Evolutionary conservation across 2,797 vertebrate genomes (phyloP).

Genomic region (Percopsis omiscomaycus): DNA sequence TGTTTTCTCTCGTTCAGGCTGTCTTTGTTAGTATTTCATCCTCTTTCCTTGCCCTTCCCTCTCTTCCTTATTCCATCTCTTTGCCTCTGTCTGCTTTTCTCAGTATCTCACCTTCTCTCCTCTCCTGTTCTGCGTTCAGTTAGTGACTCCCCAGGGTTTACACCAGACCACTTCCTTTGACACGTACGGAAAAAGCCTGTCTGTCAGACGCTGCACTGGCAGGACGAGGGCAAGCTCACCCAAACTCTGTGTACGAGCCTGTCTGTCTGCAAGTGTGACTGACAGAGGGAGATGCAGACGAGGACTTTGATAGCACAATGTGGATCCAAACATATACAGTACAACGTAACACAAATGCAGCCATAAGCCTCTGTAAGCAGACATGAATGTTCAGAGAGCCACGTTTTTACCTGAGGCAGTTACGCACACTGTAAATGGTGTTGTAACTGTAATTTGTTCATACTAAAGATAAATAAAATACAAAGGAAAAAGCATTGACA

Average conservation of each 20-base stretch:
- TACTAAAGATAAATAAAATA: too few species aligned
- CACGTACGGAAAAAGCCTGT: slow-evolving; percentile 65
- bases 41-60: not conserved
- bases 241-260: slow-evolving; percentile 46
- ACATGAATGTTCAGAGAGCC: too few species aligned
- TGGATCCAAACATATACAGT: too few species aligned
- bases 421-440: too few species aligned
- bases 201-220: slow-evolving; percentile 66
- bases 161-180: slow-evolving; percentile 71
- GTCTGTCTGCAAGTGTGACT: slow-evolving; percentile 37
- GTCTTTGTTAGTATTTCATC: too few species aligned
- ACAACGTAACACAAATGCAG: too few species aligned
- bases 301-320: too few species aligned
- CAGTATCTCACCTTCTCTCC: slow-evolving; percentile 47
- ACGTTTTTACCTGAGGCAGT: too few species aligned
- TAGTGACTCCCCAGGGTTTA: slow-evolving; percentile 69
- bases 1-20: too few species aligned
- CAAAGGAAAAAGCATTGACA: too few species aligned
- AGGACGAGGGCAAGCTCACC: slow-evolving; percentile 73
- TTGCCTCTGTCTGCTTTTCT: slow-evolving; percentile 14
- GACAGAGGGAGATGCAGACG: not conserved
- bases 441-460: too few species aligned
- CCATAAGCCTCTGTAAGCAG: too few species aligned
- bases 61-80: not conserved
- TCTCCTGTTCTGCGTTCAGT: slow-evolving; percentile 61